Conservation (phyloP, 1,140 invertebrate genomes). For the Pseudachorutes palmiensis region DNA sequence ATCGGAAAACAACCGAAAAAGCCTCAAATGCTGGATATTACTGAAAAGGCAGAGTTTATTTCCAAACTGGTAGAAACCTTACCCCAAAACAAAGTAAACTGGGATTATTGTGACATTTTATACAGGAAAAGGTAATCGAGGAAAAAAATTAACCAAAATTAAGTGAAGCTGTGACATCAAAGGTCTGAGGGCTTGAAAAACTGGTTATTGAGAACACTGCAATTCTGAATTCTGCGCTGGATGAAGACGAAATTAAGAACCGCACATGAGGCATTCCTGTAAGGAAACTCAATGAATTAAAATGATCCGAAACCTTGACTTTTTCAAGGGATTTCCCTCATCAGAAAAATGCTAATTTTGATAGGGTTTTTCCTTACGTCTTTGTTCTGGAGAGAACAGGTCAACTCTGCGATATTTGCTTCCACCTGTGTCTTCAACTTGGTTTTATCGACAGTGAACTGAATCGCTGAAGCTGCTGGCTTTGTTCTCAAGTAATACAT, state of each 20-base stretch:
- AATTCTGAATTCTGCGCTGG: background rate
- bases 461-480: slow-evolving; percentile 89
- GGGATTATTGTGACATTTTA: too few species aligned
- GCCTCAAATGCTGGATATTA: too few species aligned
- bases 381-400: slow-evolving; percentile 81
- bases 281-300: background rate
- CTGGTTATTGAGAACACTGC: background rate
- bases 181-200: background rate
- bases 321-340: too few species aligned
- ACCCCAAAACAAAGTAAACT: too few species aligned
- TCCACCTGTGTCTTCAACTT: slow-evolving; percentile 53
- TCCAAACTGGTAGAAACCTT: too few species aligned
- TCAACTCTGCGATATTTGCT: slow-evolving; percentile 63
- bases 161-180: too few species aligned
- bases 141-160: too few species aligned
- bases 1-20: too few species aligned
- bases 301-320: background rate
- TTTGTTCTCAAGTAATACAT: slow-evolving; percentile 99
- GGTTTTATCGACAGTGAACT: slow-evolving; percentile 94
- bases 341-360: too few species aligned
- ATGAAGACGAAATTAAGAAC: slow-evolving; percentile 41
- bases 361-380: slow-evolving; percentile 59
- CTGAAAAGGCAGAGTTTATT: too few species aligned
- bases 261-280: slow-evolving; percentile 45
- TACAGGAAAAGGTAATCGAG: too few species aligned